Conservation (phyloP, 1,140 invertebrate genomes). For the Littorina saxatilis region DNA sequence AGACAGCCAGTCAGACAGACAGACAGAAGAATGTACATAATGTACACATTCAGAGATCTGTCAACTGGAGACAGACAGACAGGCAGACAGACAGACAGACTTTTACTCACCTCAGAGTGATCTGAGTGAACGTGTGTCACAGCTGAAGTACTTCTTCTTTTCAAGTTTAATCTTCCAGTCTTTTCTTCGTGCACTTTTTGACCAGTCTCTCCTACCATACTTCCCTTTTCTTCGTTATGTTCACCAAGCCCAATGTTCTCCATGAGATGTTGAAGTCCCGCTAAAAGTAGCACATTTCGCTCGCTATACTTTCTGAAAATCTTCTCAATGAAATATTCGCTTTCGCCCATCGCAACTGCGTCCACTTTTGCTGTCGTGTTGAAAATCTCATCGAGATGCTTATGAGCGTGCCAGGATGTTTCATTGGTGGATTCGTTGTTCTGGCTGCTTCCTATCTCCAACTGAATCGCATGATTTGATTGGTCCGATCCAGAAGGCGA, state of each 20-base stretch:
- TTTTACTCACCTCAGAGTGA: constrained; percentile 22
- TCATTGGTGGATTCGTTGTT: background rate
- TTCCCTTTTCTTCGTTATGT: background rate
- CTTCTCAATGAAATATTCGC: constrained; percentile 37
- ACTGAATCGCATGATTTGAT: background rate
- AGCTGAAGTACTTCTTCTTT: background rate
- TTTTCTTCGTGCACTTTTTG: background rate
- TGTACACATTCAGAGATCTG: background rate
- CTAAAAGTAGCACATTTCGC: background rate
- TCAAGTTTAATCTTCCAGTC: background rate
- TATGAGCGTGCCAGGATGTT: constrained; percentile 12
- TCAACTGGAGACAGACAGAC: background rate
- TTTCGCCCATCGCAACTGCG: constrained; percentile 22
- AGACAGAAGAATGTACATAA: background rate
- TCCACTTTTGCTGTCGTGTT: constrained; percentile 7
- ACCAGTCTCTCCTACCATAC: background rate
- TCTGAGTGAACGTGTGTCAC: background rate
- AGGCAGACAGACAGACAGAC: background rate
- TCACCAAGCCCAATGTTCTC: constrained; percentile 19
- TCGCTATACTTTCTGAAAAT: constrained; percentile 37
- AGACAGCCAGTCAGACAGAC: too few species aligned
- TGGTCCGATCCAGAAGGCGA: background rate
- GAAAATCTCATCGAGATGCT: background rate
- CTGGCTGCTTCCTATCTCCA: background rate
- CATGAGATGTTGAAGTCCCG: constrained; percentile 17